Evolutionary conservation across 2,797 vertebrate genomes (phyloP).

Genomic region (Hipposideros larvatus): DNA sequence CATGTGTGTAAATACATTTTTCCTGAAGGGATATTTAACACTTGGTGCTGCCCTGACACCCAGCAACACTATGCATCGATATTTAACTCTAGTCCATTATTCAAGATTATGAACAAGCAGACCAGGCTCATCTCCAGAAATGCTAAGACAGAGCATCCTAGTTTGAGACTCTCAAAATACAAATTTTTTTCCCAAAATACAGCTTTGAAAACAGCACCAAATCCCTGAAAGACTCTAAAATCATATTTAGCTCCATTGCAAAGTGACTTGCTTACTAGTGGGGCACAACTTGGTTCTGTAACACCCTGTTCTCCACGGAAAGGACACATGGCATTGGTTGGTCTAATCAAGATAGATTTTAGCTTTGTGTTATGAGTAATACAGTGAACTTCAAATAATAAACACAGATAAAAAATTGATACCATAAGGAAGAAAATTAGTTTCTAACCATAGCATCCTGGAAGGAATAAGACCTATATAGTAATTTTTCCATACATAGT

Average conservation of each 20-base stretch:
- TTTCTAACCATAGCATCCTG: not conserved
- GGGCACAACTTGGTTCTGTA: not conserved
- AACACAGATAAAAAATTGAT: not conserved
- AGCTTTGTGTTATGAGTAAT: not conserved
- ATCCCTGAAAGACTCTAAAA: not conserved
- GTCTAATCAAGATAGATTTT: not conserved
- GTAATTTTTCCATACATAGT: not conserved
- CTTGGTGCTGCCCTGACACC: constrained; percentile 15
- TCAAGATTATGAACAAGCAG: constrained; percentile 47
- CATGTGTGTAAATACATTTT: constrained; percentile 84
- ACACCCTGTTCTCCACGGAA: not conserved
- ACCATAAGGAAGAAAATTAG: not conserved
- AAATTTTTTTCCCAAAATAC: constrained; percentile 40
- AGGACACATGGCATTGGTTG: no score
- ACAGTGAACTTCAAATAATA: not conserved
- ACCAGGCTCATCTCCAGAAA: not conserved
- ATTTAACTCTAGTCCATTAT: constrained; percentile 52
- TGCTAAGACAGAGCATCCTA: not conserved
- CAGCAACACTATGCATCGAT: not conserved
- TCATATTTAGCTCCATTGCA: not conserved
- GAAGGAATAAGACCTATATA: not conserved
- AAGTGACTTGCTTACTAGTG: not conserved
- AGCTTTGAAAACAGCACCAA: not conserved
- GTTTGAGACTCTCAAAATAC: not conserved
- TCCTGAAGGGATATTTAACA: constrained; percentile 83